phyloP scores from a whole-genome alignment of 2,797 vertebrate genomes.

The Nasua narica region DNA sequence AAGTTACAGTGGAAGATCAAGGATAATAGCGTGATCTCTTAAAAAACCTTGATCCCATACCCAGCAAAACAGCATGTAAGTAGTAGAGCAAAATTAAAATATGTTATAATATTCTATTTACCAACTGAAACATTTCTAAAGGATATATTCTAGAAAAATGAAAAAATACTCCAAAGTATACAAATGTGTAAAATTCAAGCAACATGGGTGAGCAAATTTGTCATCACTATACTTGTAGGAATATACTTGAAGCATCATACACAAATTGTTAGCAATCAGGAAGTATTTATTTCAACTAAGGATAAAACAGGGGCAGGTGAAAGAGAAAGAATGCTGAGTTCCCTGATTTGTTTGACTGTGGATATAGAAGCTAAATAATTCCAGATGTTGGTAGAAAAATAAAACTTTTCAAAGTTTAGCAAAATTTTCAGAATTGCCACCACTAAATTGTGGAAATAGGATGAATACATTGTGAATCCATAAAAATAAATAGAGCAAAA shows the following conservation, averaged over 20 bases:
- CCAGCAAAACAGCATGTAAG: not conserved
- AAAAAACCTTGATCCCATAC: not conserved
- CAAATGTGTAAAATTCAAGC: not conserved
- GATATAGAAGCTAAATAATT: not conserved
- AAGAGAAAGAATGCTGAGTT: not conserved
- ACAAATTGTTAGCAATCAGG: not conserved
- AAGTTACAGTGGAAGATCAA: not conserved
- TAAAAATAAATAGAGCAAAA: not conserved
- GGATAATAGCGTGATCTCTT: not conserved
- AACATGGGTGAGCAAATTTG: not conserved
- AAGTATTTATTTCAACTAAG: not conserved
- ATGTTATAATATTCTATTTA: not conserved
- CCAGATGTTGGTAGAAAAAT: not conserved
- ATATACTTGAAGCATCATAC: not conserved
- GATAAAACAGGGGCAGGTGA: not conserved
- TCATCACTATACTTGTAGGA: not conserved
- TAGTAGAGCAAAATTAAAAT: not conserved
- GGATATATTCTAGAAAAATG: not conserved
- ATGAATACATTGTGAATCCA: not conserved
- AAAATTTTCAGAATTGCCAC: not conserved
- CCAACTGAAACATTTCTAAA: not conserved
- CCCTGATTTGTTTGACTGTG: not conserved
- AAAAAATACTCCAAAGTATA: not conserved
- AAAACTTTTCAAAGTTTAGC: not conserved
- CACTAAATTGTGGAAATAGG: not conserved